A percentile compares a stretch with the other conserved stretches of the same genome.
These are phyloP conservation scores for Suricata suricatta DNA, from an alignment of 2,113 vertebrate genomes.

Conservation along the genomic window DNA sequence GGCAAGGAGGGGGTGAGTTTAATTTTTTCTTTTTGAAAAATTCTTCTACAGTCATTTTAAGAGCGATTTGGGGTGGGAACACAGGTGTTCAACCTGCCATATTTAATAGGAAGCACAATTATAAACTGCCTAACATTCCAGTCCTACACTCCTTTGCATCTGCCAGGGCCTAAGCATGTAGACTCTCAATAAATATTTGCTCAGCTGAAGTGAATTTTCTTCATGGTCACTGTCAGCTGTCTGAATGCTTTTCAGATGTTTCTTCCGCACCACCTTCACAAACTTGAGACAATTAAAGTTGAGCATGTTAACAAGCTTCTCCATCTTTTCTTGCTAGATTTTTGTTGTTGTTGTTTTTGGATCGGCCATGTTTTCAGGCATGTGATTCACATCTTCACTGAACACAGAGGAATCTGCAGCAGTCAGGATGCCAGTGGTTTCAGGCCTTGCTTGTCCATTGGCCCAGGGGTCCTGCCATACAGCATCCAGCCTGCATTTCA, in stretches of 20 bases:
- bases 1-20: background rate
- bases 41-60: background rate
- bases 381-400: background rate
- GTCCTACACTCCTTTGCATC: background rate
- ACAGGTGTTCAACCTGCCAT: background rate
- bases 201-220: background rate
- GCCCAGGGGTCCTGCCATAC: background rate
- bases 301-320: background rate
- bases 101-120: background rate
- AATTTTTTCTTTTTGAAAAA: background rate
- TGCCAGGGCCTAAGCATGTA: background rate
- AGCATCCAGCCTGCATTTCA: background rate
- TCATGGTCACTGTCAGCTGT: background rate
- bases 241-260: background rate
- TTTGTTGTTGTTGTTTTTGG: background rate
- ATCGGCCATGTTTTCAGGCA: background rate
- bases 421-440: fast-evolving
- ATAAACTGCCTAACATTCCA: background rate
- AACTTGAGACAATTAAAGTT: background rate
- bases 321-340: background rate
- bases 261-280: background rate
- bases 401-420: background rate
- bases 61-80: background rate
- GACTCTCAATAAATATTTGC: background rate
- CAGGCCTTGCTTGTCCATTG: fast-evolving